phyloP scores from a whole-genome alignment of 2,113 vertebrate genomes.

The Sylvilagus bachmani region DNA sequence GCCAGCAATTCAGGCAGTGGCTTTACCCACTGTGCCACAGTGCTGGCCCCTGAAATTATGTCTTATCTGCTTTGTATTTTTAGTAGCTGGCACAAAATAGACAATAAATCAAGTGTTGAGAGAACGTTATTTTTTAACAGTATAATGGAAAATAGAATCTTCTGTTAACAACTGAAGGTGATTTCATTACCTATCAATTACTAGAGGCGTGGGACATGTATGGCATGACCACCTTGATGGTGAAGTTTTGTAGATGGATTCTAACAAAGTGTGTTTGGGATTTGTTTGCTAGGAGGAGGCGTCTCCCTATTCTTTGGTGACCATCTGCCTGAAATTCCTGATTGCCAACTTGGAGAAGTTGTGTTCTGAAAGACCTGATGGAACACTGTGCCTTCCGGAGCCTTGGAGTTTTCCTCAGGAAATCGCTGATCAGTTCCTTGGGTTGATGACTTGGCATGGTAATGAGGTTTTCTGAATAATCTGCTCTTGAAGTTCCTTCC shows the following conservation, averaged over 20 bases:
- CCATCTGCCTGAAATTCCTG: conserved; percentile 89
- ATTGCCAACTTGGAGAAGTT: conserved; percentile 90
- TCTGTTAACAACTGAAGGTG: neutral
- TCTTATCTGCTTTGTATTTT: neutral
- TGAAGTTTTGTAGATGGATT: conserved; percentile 36
- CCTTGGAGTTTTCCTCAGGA: conserved; percentile 93
- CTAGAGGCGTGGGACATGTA: neutral
- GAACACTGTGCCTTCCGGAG: conserved; percentile 92
- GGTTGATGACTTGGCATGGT: conserved; percentile 93
- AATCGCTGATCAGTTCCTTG: conserved; percentile 92
- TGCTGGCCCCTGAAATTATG: neutral
- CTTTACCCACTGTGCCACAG: too few relatives aligned
- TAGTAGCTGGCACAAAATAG: neutral
- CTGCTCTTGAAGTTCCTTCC: neutral
- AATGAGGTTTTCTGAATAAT: conserved; percentile 7
- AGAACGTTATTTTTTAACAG: neutral
- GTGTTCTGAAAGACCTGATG: conserved; percentile 91
- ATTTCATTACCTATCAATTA: neutral
- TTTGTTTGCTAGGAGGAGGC: conserved; percentile 87
- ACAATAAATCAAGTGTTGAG: neutral
- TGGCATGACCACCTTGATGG: neutral
- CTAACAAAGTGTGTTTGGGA: conserved; percentile 57
- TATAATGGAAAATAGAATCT: neutral
- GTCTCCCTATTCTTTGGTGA: conserved; percentile 88
- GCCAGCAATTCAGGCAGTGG: too few relatives aligned